Percentiles rank a stretch among this genome's conserved stretches.
Evolutionary conservation across 92 coral and sea anemone species (phyloP).

Genomic region (Parazoanthus atlanticus): DNA sequence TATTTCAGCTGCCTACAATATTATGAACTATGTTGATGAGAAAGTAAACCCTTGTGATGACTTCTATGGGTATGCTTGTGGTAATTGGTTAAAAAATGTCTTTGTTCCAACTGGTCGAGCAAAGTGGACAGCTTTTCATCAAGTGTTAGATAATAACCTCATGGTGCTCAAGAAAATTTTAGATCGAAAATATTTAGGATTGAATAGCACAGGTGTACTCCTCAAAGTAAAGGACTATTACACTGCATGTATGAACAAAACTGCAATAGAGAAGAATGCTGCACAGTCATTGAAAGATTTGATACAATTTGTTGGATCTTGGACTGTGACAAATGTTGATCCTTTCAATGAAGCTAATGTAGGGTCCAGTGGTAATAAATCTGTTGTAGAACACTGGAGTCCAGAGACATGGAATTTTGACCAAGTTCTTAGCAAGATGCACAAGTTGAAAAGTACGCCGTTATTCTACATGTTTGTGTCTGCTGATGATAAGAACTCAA

Average conservation of each 20-base stretch:
- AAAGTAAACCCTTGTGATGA: constrained; percentile 84
- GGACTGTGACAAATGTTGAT: constrained; percentile 62
- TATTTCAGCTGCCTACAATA: constrained; percentile 83
- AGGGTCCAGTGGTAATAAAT: constrained; percentile 42
- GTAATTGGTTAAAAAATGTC: constrained; percentile 74
- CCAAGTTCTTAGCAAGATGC: constrained; percentile 91
- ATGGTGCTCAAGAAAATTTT: constrained; percentile 76
- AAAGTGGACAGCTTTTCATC: constrained; percentile 91
- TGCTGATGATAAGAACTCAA: constrained; percentile 93
- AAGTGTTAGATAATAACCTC: constrained; percentile 75
- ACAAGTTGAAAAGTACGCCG: constrained; percentile 94
- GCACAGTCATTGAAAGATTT: constrained; percentile 77
- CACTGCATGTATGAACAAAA: constrained; percentile 79
- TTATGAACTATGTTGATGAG: constrained; percentile 80
- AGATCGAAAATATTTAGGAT: constrained; percentile 54
- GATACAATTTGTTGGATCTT: constrained; percentile 84
- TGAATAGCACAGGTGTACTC: constrained; percentile 67
- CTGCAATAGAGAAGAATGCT: constrained; percentile 62
- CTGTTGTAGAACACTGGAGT: constrained; percentile 67
- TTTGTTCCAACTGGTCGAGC: constrained; percentile 75
- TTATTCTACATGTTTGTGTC: constrained; percentile 98
- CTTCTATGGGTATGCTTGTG: constrained; percentile 89
- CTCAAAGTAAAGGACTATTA: constrained; percentile 80
- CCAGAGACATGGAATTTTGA: constrained; percentile 98
- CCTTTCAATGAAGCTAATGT: not conserved